These are phyloP conservation scores for Dione vanillae DNA, from an alignment of 2,888 invertebrate genomes.

Conservation along the genomic window DNA sequence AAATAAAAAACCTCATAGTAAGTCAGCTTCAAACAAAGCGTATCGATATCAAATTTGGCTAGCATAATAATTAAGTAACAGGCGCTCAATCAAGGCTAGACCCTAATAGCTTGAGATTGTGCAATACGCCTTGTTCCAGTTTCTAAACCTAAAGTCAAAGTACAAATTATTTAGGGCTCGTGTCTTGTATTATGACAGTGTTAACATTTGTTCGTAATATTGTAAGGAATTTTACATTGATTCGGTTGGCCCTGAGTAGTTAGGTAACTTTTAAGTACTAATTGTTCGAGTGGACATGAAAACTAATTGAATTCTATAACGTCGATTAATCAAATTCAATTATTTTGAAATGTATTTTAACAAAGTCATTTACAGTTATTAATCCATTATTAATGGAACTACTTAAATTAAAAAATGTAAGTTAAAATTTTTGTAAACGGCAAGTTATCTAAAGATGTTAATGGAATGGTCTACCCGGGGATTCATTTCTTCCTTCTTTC, in stretches of 20 bases:
- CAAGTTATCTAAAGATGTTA: no score
- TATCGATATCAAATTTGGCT: constrained; percentile 65
- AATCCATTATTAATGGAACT: neutral
- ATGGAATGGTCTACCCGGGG: no score
- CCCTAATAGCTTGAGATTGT: constrained; percentile 71
- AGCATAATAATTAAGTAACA: constrained; percentile 84
- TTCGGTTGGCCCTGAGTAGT: constrained; percentile 18
- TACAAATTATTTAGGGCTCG: constrained; percentile 77
- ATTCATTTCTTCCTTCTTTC: no score
- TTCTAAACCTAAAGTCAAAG: constrained; percentile 70
- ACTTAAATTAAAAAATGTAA: neutral
- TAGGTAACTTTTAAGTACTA: constrained; percentile 24
- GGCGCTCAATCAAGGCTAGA: constrained; percentile 77
- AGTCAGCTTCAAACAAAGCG: constrained; percentile 46
- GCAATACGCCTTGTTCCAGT: constrained; percentile 59
- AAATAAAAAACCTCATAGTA: neutral
- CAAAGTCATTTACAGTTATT: no score
- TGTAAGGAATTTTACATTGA: constrained; percentile 25
- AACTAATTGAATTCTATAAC: neutral
- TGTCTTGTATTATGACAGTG: constrained; percentile 57
- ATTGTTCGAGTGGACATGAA: neutral
- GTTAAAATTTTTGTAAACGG: no score
- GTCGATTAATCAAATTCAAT: neutral
- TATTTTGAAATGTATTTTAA: no score
- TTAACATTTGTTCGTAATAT: constrained; percentile 37